phyloP scores from a whole-genome alignment of 2,888 invertebrate species.

The Dendrolimus houi region DNA sequence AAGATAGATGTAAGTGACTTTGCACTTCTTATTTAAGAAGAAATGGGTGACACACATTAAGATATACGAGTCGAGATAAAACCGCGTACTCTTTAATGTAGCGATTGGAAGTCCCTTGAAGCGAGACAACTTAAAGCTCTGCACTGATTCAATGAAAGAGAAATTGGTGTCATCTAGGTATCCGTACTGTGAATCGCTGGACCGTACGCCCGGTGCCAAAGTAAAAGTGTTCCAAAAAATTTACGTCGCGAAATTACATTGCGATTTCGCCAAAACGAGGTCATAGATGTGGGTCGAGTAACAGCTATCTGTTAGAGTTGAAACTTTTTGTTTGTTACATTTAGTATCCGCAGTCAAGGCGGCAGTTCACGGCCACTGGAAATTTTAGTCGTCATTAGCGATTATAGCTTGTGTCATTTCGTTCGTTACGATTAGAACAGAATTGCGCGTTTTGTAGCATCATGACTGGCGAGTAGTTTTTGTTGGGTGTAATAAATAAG shows the following conservation, averaged over 20 bases:
- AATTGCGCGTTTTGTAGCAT: conserved; percentile 14
- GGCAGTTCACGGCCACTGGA: conserved; percentile 49
- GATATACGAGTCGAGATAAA: background rate
- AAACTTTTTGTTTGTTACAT: conserved; percentile 50
- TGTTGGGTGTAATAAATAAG: background rate
- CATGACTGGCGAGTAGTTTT: background rate
- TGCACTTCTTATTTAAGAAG: background rate
- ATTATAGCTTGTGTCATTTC: conserved; percentile 21
- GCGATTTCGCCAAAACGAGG: conserved; percentile 73
- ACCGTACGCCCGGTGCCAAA: conserved; percentile 54
- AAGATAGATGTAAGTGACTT: no score
- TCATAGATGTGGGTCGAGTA: conserved; percentile 67
- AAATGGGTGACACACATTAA: background rate
- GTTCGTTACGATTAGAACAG: conserved; percentile 20
- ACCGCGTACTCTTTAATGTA: conserved; percentile 18
- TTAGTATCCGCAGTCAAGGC: conserved; percentile 39
- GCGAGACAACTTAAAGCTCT: conserved; percentile 28
- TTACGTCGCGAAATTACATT: conserved; percentile 73
- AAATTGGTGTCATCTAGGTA: conserved; percentile 70
- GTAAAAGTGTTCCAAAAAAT: conserved; percentile 75
- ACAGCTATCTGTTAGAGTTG: conserved; percentile 64
- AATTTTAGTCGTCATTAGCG: conserved; percentile 27
- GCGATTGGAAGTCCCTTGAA: conserved; percentile 20
- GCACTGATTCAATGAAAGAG: conserved; percentile 61
- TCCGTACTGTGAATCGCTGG: conserved; percentile 40